phyloP scores from a whole-genome alignment of 1,140 invertebrate species.

The Penaeus vannamei region DNA sequence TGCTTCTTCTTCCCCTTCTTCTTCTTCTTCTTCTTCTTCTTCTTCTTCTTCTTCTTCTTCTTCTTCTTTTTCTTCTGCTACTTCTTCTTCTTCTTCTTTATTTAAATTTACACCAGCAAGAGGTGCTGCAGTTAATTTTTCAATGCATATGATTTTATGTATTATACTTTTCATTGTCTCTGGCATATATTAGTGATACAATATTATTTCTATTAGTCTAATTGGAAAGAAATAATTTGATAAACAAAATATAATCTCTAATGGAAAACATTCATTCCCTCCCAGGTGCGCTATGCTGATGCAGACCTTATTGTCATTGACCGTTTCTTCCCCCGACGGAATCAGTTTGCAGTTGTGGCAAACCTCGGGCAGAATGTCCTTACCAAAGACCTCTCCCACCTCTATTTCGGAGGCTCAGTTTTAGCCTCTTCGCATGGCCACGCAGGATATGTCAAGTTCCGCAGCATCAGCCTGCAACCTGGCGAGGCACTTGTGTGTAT shows the following conservation, averaged over 20 bases:
- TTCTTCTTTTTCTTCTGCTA: not conserved
- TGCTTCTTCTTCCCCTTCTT: not conserved
- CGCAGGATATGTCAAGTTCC: conserved; percentile 61
- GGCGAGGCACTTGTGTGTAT: conserved; percentile 64
- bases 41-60: not conserved
- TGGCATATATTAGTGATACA: not conserved
- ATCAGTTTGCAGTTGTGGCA: conserved; percentile 81
- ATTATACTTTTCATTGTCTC: not conserved
- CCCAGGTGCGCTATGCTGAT: conserved; percentile 71
- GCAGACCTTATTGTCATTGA: conserved; percentile 81
- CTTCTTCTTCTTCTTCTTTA: no score
- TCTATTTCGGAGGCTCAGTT: conserved; percentile 83
- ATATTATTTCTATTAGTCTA: not conserved
- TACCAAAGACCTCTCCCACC: conserved; percentile 80
- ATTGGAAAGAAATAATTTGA: not conserved
- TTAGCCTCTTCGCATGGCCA: conserved; percentile 71
- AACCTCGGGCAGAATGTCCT: conserved; percentile 78
- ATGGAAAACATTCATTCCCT: not conserved
- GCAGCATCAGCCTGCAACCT: conserved; percentile 54
- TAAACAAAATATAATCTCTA: not conserved
- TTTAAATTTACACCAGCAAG: no score
- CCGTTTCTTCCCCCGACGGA: conserved; percentile 82
- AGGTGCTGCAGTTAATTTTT: no score
- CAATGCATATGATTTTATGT: conserved; percentile 2
- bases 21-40: no score